Percentiles rank a stretch among this genome's conserved stretches.
phyloP scores from a whole-genome alignment of 2,113 vertebrate genomes.

The Chionodraco myersi region DNA sequence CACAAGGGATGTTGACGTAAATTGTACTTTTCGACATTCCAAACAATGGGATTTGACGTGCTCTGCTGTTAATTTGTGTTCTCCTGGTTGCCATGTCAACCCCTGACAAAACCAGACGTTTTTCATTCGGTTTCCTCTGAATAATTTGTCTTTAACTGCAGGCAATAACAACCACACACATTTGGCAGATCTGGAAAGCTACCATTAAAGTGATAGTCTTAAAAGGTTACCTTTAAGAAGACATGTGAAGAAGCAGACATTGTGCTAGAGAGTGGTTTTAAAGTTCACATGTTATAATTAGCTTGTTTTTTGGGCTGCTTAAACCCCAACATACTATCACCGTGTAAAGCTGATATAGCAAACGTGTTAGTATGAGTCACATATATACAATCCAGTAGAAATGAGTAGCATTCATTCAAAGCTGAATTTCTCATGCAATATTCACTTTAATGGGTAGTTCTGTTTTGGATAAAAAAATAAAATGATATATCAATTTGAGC shows the following conservation, averaged over 20 bases:
- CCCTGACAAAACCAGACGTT: too few relatives aligned
- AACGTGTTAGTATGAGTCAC: too few relatives aligned
- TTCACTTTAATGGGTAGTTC: too few relatives aligned
- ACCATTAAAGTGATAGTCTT: slow-evolving; percentile 1
- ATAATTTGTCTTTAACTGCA: slow-evolving; percentile 17
- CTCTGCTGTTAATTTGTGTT: slow-evolving; percentile 14
- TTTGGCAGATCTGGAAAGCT: background rate
- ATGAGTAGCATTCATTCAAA: too few relatives aligned
- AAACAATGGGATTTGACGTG: background rate
- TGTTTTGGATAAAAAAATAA: too few relatives aligned
- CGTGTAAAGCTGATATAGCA: too few relatives aligned
- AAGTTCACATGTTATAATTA: too few relatives aligned
- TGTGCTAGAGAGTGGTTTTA: background rate
- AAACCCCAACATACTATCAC: too few relatives aligned
- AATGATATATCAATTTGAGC: too few relatives aligned
- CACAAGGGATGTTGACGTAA: slow-evolving; percentile 9
- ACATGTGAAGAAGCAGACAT: background rate
- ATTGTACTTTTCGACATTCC: slow-evolving; percentile 12
- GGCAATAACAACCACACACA: slow-evolving; percentile 18
- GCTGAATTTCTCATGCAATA: too few relatives aligned
- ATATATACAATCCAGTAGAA: too few relatives aligned
- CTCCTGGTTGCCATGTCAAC: slow-evolving; percentile 10
- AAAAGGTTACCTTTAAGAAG: background rate
- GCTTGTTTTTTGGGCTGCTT: too few relatives aligned
- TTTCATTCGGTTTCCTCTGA: background rate